Conservation (phyloP, 2,113 vertebrate species). For the Brachypteracias leptosomus region DNA sequence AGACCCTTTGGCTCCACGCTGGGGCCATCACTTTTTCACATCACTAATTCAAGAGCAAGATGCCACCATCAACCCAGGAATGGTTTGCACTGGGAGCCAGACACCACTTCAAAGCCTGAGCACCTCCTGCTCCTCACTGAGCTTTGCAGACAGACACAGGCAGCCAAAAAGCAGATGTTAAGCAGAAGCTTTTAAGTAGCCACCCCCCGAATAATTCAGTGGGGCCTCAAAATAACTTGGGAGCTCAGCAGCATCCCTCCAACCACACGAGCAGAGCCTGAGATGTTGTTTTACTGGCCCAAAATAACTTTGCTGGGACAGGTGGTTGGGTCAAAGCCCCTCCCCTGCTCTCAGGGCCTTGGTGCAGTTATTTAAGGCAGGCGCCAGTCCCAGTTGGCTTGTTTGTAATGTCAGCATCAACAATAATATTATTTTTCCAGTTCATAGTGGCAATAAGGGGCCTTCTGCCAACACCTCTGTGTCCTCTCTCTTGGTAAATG, state of each 20-base stretch:
- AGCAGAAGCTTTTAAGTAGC: background rate
- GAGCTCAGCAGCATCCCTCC: background rate
- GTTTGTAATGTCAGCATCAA: fast-evolving
- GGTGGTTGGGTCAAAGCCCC: background rate
- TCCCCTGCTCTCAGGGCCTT: background rate
- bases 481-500: background rate
- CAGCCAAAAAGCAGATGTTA: background rate
- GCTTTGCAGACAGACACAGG: background rate
- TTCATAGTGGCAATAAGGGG: background rate
- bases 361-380: background rate
- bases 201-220: background rate
- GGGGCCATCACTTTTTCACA: background rate
- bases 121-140: fast-evolving
- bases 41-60: background rate
- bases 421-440: background rate
- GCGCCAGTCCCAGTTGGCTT: background rate
- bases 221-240: background rate
- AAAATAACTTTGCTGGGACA: slow-evolving; percentile 7
- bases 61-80: background rate
- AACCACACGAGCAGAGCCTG: fast-evolving
- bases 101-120: background rate
- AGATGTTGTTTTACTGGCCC: background rate
- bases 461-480: background rate
- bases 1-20: fast-evolving
- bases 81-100: background rate